These are phyloP conservation scores for Eidolon helvum DNA, from an alignment of 2,113 vertebrate genomes.

Conservation along the genomic window DNA sequence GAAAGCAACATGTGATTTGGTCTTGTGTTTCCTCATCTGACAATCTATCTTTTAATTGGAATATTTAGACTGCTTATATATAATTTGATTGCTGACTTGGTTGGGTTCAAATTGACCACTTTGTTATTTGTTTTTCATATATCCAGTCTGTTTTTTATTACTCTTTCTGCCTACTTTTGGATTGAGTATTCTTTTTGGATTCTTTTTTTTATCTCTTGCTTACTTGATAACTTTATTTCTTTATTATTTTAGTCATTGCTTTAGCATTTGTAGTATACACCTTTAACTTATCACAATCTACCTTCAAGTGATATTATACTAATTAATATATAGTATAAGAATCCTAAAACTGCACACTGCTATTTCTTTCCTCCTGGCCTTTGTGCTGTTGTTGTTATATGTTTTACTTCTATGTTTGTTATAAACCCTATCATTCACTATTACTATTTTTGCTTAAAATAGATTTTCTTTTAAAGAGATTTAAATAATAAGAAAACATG, in stretches of 20 bases:
- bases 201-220: not conserved
- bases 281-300: not conserved
- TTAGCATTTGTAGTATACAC: not conserved
- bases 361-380: not conserved
- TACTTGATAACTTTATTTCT: not conserved
- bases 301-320: not conserved
- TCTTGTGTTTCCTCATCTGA: not conserved
- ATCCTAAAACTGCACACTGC: fast-evolving
- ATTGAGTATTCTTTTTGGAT: not conserved
- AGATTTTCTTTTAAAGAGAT: not conserved
- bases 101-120: not conserved
- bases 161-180: not conserved
- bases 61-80: not conserved
- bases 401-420: not conserved
- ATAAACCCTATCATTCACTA: not conserved
- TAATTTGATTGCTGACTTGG: not conserved
- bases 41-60: not conserved
- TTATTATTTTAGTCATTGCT: not conserved
- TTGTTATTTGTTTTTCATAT: not conserved
- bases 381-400: not conserved
- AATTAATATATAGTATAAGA: not conserved
- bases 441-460: not conserved
- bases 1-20: not conserved
- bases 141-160: not conserved
- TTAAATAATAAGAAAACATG: not conserved